These are phyloP conservation scores for Rhipidura dahli DNA, from an alignment of 2,113 vertebrate genomes.

Conservation along the genomic window DNA sequence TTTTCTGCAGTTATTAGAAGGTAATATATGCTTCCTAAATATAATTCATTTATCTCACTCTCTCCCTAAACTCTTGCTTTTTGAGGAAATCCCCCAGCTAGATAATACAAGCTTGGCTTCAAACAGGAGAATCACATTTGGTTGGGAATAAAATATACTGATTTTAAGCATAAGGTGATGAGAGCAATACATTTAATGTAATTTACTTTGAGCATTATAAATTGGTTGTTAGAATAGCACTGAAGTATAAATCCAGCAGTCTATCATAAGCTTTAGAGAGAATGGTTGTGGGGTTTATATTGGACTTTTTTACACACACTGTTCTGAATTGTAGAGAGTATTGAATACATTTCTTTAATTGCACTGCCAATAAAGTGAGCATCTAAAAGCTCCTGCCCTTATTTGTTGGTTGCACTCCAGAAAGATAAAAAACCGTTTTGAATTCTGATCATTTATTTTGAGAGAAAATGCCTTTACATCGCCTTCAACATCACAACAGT, in stretches of 20 bases:
- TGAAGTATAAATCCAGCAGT: neutral
- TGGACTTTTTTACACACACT: neutral
- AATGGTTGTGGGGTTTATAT: neutral
- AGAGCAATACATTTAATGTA: neutral
- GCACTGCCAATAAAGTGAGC: neutral
- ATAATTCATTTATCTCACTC: neutral
- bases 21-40: neutral
- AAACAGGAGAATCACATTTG: neutral
- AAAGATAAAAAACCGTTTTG: neutral
- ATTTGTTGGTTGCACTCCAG: neutral
- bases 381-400: neutral
- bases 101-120: neutral
- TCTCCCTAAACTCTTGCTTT: neutral
- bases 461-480: neutral
- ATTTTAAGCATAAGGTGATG: neutral
- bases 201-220: slow-evolving; percentile 18
- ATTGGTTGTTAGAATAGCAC: neutral
- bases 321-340: neutral
- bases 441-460: neutral
- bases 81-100: neutral
- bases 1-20: neutral
- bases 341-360: neutral
- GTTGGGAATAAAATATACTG: neutral
- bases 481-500: neutral
- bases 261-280: neutral